Conservation (phyloP, 2,888 invertebrate genomes). For the Cepaea hortensis region DNA sequence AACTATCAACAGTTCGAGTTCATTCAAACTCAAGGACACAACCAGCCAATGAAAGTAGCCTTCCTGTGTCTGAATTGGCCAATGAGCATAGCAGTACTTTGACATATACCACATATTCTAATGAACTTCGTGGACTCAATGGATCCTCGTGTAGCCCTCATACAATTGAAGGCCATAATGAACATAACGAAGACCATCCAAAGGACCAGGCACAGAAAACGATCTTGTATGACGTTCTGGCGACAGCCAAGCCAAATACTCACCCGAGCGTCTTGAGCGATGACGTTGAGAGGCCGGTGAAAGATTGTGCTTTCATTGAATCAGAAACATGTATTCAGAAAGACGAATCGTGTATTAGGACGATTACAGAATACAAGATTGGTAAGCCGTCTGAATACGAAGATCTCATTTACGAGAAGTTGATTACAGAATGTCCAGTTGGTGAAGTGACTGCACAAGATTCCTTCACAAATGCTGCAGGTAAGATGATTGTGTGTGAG, state of each 20-base stretch:
- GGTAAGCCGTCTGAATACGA: neutral
- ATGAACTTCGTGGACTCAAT: no score
- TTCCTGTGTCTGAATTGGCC: neutral
- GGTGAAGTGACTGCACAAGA: neutral
- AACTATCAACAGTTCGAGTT: neutral
- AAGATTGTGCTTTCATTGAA: neutral
- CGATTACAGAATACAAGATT: slow-evolving; percentile 18
- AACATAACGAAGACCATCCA: neutral
- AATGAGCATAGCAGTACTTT: neutral
- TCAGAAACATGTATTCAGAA: neutral
- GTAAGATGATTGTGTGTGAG: neutral
- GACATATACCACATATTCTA: no score
- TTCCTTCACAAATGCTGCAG: neutral
- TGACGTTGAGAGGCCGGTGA: neutral
- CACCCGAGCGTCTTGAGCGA: neutral
- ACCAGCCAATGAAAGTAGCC: no score
- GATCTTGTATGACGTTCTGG: neutral
- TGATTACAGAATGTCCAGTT: neutral
- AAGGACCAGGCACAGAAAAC: neutral
- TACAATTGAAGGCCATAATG: neutral
- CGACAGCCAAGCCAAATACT: neutral
- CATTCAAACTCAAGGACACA: no score
- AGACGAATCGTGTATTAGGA: neutral
- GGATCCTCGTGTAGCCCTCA: no score
- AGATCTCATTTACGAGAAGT: neutral